phyloP scores from a whole-genome alignment of 2,113 vertebrate species.

The Tichodroma muraria region DNA sequence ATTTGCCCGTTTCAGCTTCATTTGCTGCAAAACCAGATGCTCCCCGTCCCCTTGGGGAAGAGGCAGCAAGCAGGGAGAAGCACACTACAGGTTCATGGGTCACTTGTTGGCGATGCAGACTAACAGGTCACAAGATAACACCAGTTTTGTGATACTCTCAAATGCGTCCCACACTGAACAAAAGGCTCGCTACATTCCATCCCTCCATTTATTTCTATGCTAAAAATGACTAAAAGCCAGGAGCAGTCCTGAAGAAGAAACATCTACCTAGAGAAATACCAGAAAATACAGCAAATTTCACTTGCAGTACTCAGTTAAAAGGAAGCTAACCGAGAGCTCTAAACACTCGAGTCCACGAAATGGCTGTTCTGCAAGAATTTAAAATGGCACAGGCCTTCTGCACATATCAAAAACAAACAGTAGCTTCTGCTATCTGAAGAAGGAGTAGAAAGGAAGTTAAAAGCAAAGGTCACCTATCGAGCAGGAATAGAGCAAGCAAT shows the following conservation, averaged over 20 bases:
- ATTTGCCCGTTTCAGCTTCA: neutral
- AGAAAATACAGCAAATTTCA: neutral
- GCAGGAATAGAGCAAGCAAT: neutral
- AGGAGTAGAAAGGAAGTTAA: conserved; percentile 7
- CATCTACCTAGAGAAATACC: neutral
- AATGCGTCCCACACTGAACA: neutral
- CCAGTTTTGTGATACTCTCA: neutral
- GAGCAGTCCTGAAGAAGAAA: neutral
- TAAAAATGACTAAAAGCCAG: neutral
- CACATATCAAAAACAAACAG: conserved; percentile 13
- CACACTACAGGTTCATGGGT: neutral
- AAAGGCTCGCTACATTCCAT: neutral
- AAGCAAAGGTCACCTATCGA: neutral
- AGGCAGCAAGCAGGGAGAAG: neutral
- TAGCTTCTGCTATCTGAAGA: neutral
- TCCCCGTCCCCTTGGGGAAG: neutral
- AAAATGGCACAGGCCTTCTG: conserved; percentile 24
- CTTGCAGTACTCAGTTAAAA: neutral
- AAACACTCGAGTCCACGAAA: neutral
- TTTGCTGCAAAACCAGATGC: neutral
- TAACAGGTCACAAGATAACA: neutral
- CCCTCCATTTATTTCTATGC: neutral
- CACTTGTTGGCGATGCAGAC: neutral
- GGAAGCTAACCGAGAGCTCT: neutral
- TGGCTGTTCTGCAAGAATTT: conserved; percentile 38